These are phyloP conservation scores for Uropsilus gracilis DNA, from an alignment of 2,113 vertebrate genomes.

Conservation along the genomic window DNA sequence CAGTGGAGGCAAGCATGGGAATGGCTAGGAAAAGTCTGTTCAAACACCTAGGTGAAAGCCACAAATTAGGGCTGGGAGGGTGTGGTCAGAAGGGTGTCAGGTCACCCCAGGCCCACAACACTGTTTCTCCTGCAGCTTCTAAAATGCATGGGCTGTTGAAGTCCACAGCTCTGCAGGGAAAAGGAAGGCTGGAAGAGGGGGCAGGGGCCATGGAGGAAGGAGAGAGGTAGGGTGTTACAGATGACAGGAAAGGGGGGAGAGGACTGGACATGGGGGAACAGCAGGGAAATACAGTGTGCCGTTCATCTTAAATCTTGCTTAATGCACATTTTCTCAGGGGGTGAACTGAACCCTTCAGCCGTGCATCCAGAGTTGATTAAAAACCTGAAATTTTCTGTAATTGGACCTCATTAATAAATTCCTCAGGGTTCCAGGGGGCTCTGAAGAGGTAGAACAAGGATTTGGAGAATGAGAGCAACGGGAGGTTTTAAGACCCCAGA, in stretches of 20 bases:
- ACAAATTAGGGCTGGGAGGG: not conserved
- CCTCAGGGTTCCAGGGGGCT: constrained; percentile 80
- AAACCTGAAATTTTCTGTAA: constrained; percentile 81
- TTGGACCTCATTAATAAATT: constrained; percentile 88
- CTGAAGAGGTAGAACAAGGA: constrained; percentile 79
- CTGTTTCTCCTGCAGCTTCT: not conserved
- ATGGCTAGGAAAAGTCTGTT: constrained; percentile 17
- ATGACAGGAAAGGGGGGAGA: not conserved
- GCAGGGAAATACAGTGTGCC: not conserved
- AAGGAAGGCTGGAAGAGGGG: not conserved
- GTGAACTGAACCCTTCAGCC: constrained; percentile 63
- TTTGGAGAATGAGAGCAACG: constrained; percentile 76
- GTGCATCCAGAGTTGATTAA: constrained; percentile 76
- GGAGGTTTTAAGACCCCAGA: constrained; percentile 77
- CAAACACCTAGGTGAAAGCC: constrained; percentile 7
- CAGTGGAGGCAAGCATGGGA: not conserved
- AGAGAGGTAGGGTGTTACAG: fast-evolving
- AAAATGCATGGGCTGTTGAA: not conserved
- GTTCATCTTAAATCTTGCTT: not conserved
- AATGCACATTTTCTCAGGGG: constrained; percentile 12
- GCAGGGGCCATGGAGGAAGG: no score
- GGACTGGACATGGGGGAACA: not conserved
- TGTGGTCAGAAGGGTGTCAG: not conserved
- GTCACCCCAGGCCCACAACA: no score
- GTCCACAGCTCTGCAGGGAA: not conserved